Evolutionary conservation across 2,888 invertebrate species (phyloP).

Genomic region (Nemapogon koenigi): DNA sequence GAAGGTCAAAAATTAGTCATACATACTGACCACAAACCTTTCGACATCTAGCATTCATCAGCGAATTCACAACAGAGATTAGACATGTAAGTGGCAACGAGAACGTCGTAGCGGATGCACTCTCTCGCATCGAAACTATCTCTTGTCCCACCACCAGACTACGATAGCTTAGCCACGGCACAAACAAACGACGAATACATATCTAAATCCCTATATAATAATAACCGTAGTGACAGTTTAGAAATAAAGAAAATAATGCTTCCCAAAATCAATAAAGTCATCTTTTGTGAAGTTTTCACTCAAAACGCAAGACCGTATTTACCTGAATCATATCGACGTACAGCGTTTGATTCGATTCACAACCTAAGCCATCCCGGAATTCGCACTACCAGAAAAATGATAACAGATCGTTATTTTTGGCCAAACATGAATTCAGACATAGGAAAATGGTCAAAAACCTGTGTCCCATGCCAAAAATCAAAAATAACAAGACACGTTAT

Average conservation of each 20-base stretch:
- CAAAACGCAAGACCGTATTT: neutral
- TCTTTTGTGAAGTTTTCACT: neutral
- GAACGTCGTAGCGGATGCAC: slow-evolving; percentile 23
- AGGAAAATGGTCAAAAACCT: slow-evolving; percentile 13
- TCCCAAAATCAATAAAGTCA: neutral
- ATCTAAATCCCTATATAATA: neutral
- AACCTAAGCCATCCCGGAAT: slow-evolving; percentile 7
- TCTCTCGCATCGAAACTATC: slow-evolving; percentile 18
- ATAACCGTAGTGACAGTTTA: no score
- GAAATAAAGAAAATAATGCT: neutral
- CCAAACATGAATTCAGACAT: slow-evolving; percentile 16
- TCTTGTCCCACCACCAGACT: slow-evolving; percentile 4
- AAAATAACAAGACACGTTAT: slow-evolving; percentile 12
- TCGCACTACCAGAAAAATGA: slow-evolving; percentile 13
- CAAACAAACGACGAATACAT: neutral
- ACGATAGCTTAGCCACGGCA: slow-evolving; percentile 4
- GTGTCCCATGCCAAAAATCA: slow-evolving; percentile 15
- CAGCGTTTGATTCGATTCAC: slow-evolving; percentile 1
- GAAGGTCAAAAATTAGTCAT: slow-evolving; percentile 11
- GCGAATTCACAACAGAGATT: slow-evolving; percentile 25
- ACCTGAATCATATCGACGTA: neutral
- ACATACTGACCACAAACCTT: slow-evolving; percentile 16
- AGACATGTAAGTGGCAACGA: slow-evolving; percentile 20
- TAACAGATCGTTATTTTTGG: slow-evolving; percentile 15
- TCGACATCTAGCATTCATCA: slow-evolving; percentile 15